phyloP scores from a whole-genome alignment of 2,888 invertebrate genomes.

The Omphaloscelis lunosa region DNA sequence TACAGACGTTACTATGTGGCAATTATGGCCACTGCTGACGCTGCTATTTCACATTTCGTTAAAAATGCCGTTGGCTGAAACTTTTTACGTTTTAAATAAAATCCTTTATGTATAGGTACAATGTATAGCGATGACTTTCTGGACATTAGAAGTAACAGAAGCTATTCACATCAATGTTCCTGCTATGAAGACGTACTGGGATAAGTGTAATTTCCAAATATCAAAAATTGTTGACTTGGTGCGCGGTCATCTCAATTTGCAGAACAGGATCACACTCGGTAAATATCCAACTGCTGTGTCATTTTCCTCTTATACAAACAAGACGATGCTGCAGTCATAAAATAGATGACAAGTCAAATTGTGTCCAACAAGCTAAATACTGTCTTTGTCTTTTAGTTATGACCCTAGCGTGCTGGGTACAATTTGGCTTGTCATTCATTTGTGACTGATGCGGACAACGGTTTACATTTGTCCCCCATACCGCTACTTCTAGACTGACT shows the following conservation, averaged over 20 bases:
- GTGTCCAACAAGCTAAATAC: not conserved
- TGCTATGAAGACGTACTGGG: conserved; percentile 92
- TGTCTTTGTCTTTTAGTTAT: not conserved
- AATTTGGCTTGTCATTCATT: not conserved
- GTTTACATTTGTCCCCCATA: not conserved
- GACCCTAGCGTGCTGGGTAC: too few relatives aligned
- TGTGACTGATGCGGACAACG: not conserved
- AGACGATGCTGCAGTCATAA: not conserved
- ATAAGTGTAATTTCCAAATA: conserved; percentile 94
- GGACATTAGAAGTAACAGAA: conserved; percentile 97
- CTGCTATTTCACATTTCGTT: not conserved
- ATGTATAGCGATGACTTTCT: conserved; percentile 96
- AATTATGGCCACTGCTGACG: not conserved
- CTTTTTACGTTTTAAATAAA: not conserved
- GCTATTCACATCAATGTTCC: conserved; percentile 92
- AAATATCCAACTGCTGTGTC: conserved; percentile 53
- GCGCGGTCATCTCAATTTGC: conserved; percentile 95
- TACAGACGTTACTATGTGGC: not conserved
- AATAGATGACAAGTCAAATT: not conserved
- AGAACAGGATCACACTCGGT: conserved; percentile 97
- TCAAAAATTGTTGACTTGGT: conserved; percentile 96
- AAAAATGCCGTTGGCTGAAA: not conserved
- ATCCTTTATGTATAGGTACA: conserved; percentile 90
- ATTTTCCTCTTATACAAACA: not conserved
- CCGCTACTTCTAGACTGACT: not conserved